phyloP scores from a whole-genome alignment of 1,140 invertebrate species.

The Ptiloglossa arizonensis region DNA sequence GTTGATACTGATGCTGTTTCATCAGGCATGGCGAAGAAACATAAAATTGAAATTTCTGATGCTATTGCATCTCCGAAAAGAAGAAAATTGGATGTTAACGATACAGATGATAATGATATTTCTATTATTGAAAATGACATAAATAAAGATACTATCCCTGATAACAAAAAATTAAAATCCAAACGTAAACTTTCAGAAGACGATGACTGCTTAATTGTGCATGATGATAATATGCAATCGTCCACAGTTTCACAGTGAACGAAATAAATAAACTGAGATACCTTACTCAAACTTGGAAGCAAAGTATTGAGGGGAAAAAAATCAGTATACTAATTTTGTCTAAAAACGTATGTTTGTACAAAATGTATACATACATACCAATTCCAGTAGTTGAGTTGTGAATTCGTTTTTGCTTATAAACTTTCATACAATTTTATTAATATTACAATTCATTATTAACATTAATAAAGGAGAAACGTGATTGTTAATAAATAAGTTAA shows the following conservation, averaged over 20 bases:
- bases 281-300: background rate
- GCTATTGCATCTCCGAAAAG: constrained; percentile 67
- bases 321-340: background rate
- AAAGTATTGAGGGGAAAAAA: background rate
- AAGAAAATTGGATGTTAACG: constrained; percentile 66
- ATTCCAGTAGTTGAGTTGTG: constrained; percentile 10
- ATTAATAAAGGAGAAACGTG: background rate
- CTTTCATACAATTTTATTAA: constrained; percentile 24
- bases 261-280: background rate
- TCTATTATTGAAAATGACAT: constrained; percentile 76
- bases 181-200: constrained; percentile 48
- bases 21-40: constrained; percentile 40
- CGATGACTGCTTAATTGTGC: constrained; percentile 56
- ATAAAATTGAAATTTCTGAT: constrained; percentile 44
- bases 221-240: constrained; percentile 33
- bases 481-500: constrained; percentile 17
- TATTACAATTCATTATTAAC: background rate
- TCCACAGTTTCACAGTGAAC: background rate
- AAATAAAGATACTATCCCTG: constrained; percentile 41
- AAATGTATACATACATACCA: background rate
- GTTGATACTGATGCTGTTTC: constrained; percentile 58
- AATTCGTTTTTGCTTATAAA: background rate
- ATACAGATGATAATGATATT: constrained; percentile 77
- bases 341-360: constrained; percentile 2
- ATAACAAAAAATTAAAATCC: background rate